Evolutionary conservation across 2,797 vertebrate genomes (phyloP), one percentile per base, ranked within the genome.

Genomic region (Adelosebastes latens): DNA sequence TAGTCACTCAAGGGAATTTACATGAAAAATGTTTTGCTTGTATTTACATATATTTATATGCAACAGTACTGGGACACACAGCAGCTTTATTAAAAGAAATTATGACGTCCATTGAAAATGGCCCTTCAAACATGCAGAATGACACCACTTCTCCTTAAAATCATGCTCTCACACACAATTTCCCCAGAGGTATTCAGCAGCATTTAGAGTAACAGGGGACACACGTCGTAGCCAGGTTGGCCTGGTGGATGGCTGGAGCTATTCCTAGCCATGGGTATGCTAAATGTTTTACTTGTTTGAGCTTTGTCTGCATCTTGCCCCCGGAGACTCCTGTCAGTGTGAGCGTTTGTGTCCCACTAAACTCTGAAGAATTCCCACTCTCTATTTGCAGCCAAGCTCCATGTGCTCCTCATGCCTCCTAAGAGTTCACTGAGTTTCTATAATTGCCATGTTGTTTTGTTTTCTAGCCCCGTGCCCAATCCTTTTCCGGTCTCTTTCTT

Each of bases 281-380:
- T 87, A 58, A 78, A 87, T 77, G 75, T 84, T 86, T 80, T 60
- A 73, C 31, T 60, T 55, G 75, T 87, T 80, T 76, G 76, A 67
- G 69, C 71, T 82, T 84, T 64, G 86, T 87, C 74, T 72, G 18
- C 58, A n/a, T 81, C 73, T 36, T 20, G 58, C 52, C 49, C 63
- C 77, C n/a, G 3, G 71, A 77, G 67, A 36, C 76, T 53, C 31
- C n/a, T 27, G 59, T 68, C 72, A 29, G 16, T 46, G 27, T 55
- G 49, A 60, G 66, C 36, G 29, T 75, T 81, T 85, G 58, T 70
- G 64, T 82, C 62, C 82, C 63, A 71, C 77, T 72, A 79, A 84
- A 80, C 68, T 81, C 77, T 67, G 2, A 64, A 73, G 67, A 80
- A 80, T 83, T 79, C 76, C 75, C 70, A 2, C 59, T 63, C 61